Percentiles rank a stretch among this genome's conserved stretches.
Conservation (phyloP, 1,140 invertebrate species). For the Drosophila navojoa region DNA sequence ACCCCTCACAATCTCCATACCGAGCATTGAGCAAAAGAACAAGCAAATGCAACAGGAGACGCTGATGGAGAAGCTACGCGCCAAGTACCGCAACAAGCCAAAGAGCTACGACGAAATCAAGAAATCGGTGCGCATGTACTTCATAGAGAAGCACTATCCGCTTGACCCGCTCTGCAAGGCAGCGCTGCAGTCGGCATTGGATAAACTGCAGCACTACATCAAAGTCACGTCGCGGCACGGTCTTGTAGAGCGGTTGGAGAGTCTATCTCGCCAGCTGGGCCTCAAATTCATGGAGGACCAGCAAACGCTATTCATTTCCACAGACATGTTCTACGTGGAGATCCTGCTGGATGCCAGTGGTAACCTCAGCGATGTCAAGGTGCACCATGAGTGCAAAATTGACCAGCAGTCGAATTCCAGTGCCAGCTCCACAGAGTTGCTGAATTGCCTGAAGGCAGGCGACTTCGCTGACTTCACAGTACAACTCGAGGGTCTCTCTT, state of each 20-base stretch:
- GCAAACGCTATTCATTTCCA: slow-evolving; percentile 92
- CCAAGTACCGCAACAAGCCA: slow-evolving; percentile 84
- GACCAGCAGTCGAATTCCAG: slow-evolving; percentile 87
- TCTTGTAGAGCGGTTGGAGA: slow-evolving; percentile 95
- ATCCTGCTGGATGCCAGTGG: slow-evolving; percentile 93
- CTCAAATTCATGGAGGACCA: slow-evolving; percentile 82
- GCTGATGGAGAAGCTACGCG: slow-evolving; percentile 68
- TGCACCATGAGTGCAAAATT: slow-evolving; percentile 83
- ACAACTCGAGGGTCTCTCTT: slow-evolving; percentile 94
- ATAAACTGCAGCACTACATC: slow-evolving; percentile 96
- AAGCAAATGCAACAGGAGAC: too few species aligned
- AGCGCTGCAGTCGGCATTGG: slow-evolving; percentile 94
- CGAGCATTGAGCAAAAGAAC: too few species aligned
- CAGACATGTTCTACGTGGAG: slow-evolving; percentile 98
- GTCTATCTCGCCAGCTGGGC: slow-evolving; percentile 94
- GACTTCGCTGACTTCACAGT: slow-evolving; percentile 97
- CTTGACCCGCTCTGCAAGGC: slow-evolving; percentile 93
- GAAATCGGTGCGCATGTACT: slow-evolving; percentile 92
- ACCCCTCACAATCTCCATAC: too few species aligned
- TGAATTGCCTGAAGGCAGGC: slow-evolving; percentile 90
- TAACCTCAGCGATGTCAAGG: slow-evolving; percentile 94
- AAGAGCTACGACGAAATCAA: slow-evolving; percentile 93
- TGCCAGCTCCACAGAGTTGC: slow-evolving; percentile 87
- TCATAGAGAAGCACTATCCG: slow-evolving; percentile 92
- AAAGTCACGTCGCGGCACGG: slow-evolving; percentile 96